Conservation (phyloP, 2,888 invertebrate genomes). For the Acleris literana region DNA sequence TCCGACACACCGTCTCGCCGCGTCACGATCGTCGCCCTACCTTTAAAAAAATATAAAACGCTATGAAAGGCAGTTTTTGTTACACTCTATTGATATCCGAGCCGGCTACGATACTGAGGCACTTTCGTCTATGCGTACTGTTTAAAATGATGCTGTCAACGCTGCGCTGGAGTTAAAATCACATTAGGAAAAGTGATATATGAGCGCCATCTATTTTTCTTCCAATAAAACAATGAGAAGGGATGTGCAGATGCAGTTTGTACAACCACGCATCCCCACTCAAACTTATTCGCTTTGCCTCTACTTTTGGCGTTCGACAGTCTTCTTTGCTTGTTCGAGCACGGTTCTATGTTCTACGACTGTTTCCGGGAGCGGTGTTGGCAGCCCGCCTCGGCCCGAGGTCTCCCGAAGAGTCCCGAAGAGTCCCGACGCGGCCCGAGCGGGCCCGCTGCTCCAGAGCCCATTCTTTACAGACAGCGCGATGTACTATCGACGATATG, state of each 20-base stretch:
- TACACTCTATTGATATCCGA: slow-evolving; percentile 65
- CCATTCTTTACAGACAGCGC: slow-evolving; percentile 51
- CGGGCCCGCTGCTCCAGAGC: slow-evolving; percentile 39
- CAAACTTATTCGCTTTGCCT: background rate
- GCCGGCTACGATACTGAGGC: slow-evolving; percentile 67
- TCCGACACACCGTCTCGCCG: slow-evolving; percentile 56
- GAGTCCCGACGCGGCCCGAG: slow-evolving; percentile 1
- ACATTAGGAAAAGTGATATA: background rate
- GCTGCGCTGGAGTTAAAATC: background rate
- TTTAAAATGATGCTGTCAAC: slow-evolving; percentile 26
- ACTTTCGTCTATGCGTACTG: slow-evolving; percentile 61
- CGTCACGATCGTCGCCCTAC: slow-evolving; percentile 58
- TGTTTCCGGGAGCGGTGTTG: slow-evolving; percentile 1
- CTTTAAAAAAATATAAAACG: slow-evolving; percentile 78
- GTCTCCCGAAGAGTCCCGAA: slow-evolving; percentile 36
- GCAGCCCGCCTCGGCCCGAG: slow-evolving; percentile 32
- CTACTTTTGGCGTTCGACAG: slow-evolving; percentile 1
- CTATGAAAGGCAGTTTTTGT: slow-evolving; percentile 73
- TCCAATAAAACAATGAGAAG: background rate
- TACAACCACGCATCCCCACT: no score
- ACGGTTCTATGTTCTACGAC: slow-evolving; percentile 12
- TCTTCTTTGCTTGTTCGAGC: background rate
- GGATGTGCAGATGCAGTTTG: no score
- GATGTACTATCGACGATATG: slow-evolving; percentile 54
- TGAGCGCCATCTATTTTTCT: background rate